Percentiles rank a stretch among this genome's conserved stretches.
Evolutionary conservation across 2,888 invertebrate species (phyloP).

Genomic region (Oscheius sp.): DNA sequence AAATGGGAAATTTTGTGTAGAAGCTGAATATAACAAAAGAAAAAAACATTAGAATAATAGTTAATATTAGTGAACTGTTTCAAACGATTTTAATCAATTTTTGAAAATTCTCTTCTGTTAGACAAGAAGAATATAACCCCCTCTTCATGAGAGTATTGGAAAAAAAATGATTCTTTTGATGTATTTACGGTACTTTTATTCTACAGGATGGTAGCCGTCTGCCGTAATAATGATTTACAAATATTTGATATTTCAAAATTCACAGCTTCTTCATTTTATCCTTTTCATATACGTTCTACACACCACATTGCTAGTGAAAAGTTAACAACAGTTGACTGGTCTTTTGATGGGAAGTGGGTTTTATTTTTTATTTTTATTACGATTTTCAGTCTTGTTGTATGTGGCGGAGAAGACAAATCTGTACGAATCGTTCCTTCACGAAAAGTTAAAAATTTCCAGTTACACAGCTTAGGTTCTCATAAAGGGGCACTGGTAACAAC

Average conservation of each 20-base stretch:
- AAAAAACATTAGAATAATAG: too few relatives aligned
- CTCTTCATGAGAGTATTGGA: too few relatives aligned
- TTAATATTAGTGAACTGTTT: too few relatives aligned
- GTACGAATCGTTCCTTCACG: constrained; percentile 81
- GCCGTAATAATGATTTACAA: constrained; percentile 81
- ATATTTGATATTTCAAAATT: constrained; percentile 82
- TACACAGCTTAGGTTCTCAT: constrained; percentile 84
- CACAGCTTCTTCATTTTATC: constrained; percentile 83
- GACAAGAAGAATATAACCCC: too few relatives aligned
- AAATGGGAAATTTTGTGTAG: too few relatives aligned
- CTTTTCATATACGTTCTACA: constrained; percentile 84
- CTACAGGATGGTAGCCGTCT: constrained; percentile 84
- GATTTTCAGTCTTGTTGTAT: constrained; percentile 78
- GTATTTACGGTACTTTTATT: background rate
- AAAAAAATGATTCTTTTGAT: too few relatives aligned
- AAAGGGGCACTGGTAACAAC: constrained; percentile 84
- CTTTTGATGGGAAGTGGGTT: constrained; percentile 82
- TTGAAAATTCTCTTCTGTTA: too few relatives aligned
- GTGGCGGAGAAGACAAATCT: constrained; percentile 89
- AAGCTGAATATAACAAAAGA: too few relatives aligned
- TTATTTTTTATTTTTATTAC: background rate
- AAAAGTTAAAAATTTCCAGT: constrained; percentile 81
- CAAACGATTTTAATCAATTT: too few relatives aligned
- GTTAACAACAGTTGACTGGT: constrained; percentile 89
- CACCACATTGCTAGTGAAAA: constrained; percentile 85